phyloP scores from a whole-genome alignment of 2,113 vertebrate species.

The Oreotragus oreotragus region DNA sequence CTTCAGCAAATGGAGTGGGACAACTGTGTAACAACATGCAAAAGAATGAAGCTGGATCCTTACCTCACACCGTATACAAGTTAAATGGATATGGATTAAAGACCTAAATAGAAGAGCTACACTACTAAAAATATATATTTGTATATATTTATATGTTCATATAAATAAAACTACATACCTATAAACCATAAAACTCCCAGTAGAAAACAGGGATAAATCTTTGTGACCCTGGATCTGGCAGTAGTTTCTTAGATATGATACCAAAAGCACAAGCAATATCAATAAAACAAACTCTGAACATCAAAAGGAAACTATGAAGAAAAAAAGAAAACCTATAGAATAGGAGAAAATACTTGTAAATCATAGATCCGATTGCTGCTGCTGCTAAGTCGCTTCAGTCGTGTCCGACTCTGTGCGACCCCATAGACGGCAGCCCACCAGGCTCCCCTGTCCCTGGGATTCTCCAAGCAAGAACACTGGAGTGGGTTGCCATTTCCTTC shows the following conservation, averaged over 20 bases:
- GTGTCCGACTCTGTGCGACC: no score
- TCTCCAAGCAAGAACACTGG: no score
- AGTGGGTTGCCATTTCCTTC: no score
- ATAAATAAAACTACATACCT: neutral
- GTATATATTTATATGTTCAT: neutral
- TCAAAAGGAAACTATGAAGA: neutral
- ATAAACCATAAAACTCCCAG: neutral
- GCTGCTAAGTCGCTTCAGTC: no score
- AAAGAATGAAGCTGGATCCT: neutral
- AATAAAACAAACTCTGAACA: neutral
- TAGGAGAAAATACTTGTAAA: neutral
- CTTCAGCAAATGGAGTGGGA: neutral
- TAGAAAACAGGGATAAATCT: neutral
- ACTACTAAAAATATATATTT: neutral
- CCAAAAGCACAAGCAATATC: neutral
- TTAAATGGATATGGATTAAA: neutral
- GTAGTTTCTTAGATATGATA: neutral
- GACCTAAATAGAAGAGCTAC: neutral
- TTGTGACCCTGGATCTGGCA: neutral
- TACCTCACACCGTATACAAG: neutral
- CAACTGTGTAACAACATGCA: neutral
- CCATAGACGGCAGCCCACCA: no score
- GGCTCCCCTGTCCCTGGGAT: accelerated
- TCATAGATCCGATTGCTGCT: no score
- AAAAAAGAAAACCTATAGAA: neutral